Percentiles rank a stretch among this genome's conserved stretches.
Evolutionary conservation across 2,113 vertebrate genomes (phyloP).

Genomic region (Pollachius pollachius): DNA sequence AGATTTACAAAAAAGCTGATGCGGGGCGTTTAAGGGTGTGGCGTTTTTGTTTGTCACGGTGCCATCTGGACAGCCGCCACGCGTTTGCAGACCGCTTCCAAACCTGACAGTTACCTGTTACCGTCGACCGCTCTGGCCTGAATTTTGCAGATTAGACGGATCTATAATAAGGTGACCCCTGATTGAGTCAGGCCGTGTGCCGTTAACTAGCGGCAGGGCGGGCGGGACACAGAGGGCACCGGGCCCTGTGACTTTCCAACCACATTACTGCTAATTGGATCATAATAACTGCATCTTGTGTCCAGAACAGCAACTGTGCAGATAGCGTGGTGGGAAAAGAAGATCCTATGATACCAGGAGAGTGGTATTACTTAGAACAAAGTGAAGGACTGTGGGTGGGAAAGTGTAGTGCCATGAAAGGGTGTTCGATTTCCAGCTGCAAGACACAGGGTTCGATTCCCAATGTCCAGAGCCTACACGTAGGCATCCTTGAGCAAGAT

Average conservation of each 20-base stretch:
- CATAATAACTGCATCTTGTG: background rate
- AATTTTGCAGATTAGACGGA: background rate
- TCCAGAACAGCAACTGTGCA: background rate
- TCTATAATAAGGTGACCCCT: background rate
- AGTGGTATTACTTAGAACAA: no score
- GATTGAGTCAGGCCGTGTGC: background rate
- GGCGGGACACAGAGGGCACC: background rate
- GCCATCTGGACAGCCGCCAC: conserved; percentile 18
- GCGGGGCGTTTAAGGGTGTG: conserved; percentile 30
- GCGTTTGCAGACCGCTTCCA: background rate
- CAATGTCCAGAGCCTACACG: no score
- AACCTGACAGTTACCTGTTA: background rate
- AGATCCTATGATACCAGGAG: no score
- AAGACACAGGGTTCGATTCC: background rate
- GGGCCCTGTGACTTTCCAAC: no score
- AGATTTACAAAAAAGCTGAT: conserved; percentile 61
- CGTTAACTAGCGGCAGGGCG: background rate
- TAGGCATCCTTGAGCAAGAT: no score
- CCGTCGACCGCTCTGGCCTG: background rate
- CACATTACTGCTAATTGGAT: background rate
- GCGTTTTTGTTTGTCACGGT: conserved; percentile 16
- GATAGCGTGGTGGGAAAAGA: no score
- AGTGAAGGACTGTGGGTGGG: no score
- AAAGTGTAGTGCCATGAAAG: no score
- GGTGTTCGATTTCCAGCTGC: no score